Evolutionary conservation across 2,113 vertebrate species (phyloP).

Genomic region (Fregetta grallaria): DNA sequence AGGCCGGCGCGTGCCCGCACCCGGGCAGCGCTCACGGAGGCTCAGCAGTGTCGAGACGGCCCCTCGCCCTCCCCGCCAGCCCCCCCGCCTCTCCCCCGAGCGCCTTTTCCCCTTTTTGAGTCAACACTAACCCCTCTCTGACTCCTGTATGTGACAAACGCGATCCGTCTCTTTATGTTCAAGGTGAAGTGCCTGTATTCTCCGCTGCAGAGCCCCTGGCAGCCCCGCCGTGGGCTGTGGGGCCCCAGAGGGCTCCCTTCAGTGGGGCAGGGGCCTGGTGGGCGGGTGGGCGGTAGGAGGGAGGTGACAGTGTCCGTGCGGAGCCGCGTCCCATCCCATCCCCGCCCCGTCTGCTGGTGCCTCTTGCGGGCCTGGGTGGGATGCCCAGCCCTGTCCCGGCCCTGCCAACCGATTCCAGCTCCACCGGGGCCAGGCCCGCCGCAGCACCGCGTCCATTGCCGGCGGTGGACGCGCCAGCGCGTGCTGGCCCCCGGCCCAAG

Average conservation of each 20-base stretch:
- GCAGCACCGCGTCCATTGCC: conserved; percentile 37
- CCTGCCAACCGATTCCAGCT: background rate
- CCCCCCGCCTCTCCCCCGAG: background rate
- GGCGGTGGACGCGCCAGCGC: conserved; percentile 33
- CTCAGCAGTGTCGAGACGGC: conserved; percentile 37
- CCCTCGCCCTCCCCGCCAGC: conserved; percentile 19
- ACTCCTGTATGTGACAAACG: conserved; percentile 68
- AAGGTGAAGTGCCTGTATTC: conserved; percentile 73
- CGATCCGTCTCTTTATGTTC: conserved; percentile 71
- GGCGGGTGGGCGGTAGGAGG: conserved; percentile 7
- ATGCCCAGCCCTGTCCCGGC: conserved; percentile 54
- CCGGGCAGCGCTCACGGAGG: conserved; percentile 8
- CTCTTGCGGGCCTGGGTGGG: conserved; percentile 50
- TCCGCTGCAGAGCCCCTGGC: conserved; percentile 62
- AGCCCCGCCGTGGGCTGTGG: conserved; percentile 30
- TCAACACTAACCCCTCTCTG: conserved; percentile 64
- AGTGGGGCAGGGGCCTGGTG: conserved; percentile 66
- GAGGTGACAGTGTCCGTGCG: conserved; percentile 24
- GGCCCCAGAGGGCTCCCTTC: conserved; percentile 61
- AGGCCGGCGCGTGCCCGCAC: background rate
- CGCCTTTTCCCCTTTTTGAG: conserved; percentile 36
- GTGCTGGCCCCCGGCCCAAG: conserved; percentile 27
- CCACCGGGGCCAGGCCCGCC: background rate
- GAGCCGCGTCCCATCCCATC: conserved; percentile 10
- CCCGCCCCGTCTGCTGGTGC: conserved; percentile 53